Conservation (phyloP, 2,888 invertebrate species). For the Octodonta nipae region DNA sequence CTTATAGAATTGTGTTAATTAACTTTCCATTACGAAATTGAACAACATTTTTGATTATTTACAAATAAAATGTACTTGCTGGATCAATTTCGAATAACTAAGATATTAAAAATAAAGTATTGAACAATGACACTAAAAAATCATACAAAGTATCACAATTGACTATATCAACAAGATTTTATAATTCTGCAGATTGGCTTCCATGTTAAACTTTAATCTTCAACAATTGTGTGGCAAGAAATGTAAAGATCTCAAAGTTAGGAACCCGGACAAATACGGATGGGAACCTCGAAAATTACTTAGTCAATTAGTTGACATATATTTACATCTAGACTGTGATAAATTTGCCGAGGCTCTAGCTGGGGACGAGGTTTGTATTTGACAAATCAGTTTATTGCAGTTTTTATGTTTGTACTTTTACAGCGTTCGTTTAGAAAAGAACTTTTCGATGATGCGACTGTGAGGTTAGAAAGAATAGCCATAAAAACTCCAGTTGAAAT, state of each 20-base stretch:
- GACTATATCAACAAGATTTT: too few species aligned
- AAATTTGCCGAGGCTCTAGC: conserved; percentile 85
- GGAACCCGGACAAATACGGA: conserved; percentile 85
- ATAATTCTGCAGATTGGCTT: conserved; percentile 49
- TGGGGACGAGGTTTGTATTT: conserved; percentile 70
- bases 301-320: conserved; percentile 88
- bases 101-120: too few species aligned
- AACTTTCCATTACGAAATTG: too few species aligned
- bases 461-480: conserved; percentile 62
- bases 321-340: conserved; percentile 87
- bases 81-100: too few species aligned
- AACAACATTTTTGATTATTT: too few species aligned
- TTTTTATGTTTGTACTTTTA: conserved; percentile 17
- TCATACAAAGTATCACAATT: too few species aligned
- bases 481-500: conserved; percentile 79
- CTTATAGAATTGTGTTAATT: too few species aligned
- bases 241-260: conserved; percentile 85
- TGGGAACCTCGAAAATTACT: conserved; percentile 92
- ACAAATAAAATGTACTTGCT: too few species aligned
- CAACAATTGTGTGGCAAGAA: conserved; percentile 92
- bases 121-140: too few species aligned
- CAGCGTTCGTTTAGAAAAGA: conserved; percentile 88
- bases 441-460: conserved; percentile 80
- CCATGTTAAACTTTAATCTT: conserved; percentile 97
- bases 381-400: background rate